Evolutionary conservation across 2,797 vertebrate species (phyloP), one percentile per base, ranked within the genome.

Genomic region (Sebastiscus albofasciatus): DNA sequence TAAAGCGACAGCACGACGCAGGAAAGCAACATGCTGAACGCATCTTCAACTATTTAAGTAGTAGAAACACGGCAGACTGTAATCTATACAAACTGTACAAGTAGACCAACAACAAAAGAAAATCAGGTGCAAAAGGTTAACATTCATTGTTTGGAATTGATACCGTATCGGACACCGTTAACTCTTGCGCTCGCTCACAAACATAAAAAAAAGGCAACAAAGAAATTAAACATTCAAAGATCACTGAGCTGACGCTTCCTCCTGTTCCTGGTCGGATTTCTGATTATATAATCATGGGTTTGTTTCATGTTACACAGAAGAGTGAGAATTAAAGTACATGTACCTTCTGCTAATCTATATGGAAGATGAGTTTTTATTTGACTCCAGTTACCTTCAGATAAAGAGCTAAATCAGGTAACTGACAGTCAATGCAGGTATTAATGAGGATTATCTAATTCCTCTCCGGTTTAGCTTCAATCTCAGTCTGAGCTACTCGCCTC

Each of bases 71-170:
- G 0, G 8, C 52, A 33, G 59, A 76, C 4, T 20, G 20, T 12
- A 4, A 33, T n/a, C 75, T 11, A 13, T 11, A 81, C 61, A 82
- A 85, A 84, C 79, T 75, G 82, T 79, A 87, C 87, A 87, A 39
- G 29, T 0, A 24, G 22, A 27, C 31, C 24, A 26, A 66, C 6
- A 24, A 58, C 31, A 67, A 67, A 59, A 59, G 4, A 18, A 58
- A 85, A 80, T 29, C 62, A 81, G 68, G 59, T 34, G 73, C 68
- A 76, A 77, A 81, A 10, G 22, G 3, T 55, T 75, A 72, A 61
- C 27, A 75, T 67, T 79, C 27, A 14, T 12, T 55, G 33, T 65
- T n/a, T 46, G 29, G 52, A 84, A 42, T 68, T 55, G 42, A 8
- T 67, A 42, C 29, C 39, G 58, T n/a, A 4, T 22, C 3, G 7